Evolutionary conservation across 2,113 vertebrate genomes (phyloP).

Genomic region (Sinocyclocheilus maitianheensis): DNA sequence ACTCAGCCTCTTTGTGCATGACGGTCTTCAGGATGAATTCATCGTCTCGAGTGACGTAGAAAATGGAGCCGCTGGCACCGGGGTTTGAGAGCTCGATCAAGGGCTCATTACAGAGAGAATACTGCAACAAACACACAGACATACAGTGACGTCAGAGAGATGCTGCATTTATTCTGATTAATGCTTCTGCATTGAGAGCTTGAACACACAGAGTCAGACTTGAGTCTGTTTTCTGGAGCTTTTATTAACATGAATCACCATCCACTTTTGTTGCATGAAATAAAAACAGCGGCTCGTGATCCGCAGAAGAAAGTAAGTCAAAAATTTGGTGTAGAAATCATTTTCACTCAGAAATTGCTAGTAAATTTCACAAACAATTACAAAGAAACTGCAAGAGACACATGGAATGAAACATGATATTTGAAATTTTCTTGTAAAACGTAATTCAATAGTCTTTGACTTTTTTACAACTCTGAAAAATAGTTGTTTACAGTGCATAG

Average conservation of each 20-base stretch:
- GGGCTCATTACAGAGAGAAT: conserved; percentile 93
- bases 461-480: no score
- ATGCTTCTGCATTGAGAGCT: no score
- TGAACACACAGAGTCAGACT: background rate
- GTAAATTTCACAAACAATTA: no score
- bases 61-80: conserved; percentile 94
- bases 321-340: no score
- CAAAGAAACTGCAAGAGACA: no score
- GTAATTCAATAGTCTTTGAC: no score
- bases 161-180: background rate
- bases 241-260: background rate
- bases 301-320: background rate
- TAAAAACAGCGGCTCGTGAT: background rate
- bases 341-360: no score
- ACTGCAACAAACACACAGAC: conserved; percentile 70
- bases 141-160: background rate
- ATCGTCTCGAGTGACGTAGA: conserved; percentile 96
- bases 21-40: conserved; percentile 99
- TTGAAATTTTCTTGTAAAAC: no score
- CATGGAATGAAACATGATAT: no score
- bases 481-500: no score
- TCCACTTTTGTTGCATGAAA: background rate
- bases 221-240: background rate
- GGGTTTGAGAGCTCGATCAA: conserved; percentile 97
- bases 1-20: conserved; percentile 96